Base-by-base conservation (phyloP, 2,797 vertebrate genomes). In the Myripristis jacobus region DNA sequence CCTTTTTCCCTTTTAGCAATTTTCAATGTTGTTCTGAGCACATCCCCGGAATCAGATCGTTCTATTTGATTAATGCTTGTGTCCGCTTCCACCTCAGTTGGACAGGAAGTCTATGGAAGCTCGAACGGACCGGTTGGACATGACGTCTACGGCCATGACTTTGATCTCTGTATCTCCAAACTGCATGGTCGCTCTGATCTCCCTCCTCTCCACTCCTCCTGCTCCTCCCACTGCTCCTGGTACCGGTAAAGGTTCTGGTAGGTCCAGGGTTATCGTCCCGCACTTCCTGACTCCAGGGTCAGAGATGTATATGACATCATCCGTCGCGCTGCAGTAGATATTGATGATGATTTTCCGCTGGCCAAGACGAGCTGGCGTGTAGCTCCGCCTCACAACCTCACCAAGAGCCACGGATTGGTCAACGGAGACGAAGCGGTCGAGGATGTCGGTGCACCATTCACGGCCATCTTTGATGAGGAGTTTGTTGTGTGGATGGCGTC, bases 161-260 rank as follows among this genome's bases (percentile, higher is more conserved):
- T 97, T 97, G 84, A 99, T 98, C 92, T 99, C 97, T 0, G 97
- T 98, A 91, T 99, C 98, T 9, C 97, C 96, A 0, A 99, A 99
- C 92, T 98, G 96, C 97, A 99, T 99, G 87, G 94, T 95, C 2
- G 97, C 86, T 0, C 95, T 94, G 87, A 99, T 99, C 94, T 99
- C 97, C 0, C 97, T 93, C n/a, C 98, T 95, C 65, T 38, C 83
- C 8, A 56, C 77, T 16, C 16, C 46, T 0, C 62, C 83, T 0
- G 62, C 79, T 34, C 86, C 85, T 10, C 2, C 92, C 76, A 54
- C 88, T 0, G 80, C 83, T 16, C 85, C 87, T 0, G 70, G 78
- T 2, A 55, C 29, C 0, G 83, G 82, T 4, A 81, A 16, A 0
- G 67, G 70, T 1, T 94, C 95, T 0, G 94, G 93, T 13, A 98